phyloP scores from a whole-genome alignment of 2,113 vertebrate species.

The Pyxicephalus adspersus region DNA sequence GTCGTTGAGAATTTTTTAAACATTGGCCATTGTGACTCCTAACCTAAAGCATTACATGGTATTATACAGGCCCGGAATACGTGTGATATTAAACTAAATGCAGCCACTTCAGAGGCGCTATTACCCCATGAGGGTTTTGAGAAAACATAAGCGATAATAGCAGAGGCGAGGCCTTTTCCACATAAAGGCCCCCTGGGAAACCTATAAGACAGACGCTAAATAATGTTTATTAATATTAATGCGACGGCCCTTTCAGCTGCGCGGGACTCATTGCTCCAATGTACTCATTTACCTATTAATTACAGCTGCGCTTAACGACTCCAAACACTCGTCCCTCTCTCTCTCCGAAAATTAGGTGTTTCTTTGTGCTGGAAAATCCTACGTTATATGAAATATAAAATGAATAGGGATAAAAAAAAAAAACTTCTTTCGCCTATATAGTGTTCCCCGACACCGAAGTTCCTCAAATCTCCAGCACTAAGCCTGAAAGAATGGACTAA shows the following conservation, averaged over 20 bases:
- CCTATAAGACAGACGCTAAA: not conserved
- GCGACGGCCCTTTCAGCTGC: not conserved
- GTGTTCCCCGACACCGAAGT: not conserved
- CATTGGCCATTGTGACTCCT: too few relatives aligned
- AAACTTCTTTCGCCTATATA: not conserved
- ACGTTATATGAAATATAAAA: not conserved
- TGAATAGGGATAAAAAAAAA: not conserved
- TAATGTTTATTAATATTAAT: conserved; percentile 39
- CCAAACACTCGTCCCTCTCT: not conserved
- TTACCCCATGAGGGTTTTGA: not conserved
- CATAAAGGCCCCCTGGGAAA: not conserved
- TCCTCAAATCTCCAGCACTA: not conserved
- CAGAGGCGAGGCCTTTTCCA: not conserved
- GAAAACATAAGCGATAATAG: not conserved
- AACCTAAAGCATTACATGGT: too few relatives aligned
- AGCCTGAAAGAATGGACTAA: conserved; percentile 34
- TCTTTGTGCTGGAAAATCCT: not conserved
- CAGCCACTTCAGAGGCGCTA: too few relatives aligned
- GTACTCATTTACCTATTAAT: conserved; percentile 27
- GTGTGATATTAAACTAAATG: too few relatives aligned
- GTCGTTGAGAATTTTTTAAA: too few relatives aligned
- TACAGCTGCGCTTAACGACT: conserved; percentile 10
- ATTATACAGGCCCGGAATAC: too few relatives aligned
- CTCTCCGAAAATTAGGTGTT: not conserved
- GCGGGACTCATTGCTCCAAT: not conserved